These are phyloP conservation scores for Epinephelus lanceolatus DNA, from an alignment of 2,113 vertebrate genomes.

Conservation along the genomic window DNA sequence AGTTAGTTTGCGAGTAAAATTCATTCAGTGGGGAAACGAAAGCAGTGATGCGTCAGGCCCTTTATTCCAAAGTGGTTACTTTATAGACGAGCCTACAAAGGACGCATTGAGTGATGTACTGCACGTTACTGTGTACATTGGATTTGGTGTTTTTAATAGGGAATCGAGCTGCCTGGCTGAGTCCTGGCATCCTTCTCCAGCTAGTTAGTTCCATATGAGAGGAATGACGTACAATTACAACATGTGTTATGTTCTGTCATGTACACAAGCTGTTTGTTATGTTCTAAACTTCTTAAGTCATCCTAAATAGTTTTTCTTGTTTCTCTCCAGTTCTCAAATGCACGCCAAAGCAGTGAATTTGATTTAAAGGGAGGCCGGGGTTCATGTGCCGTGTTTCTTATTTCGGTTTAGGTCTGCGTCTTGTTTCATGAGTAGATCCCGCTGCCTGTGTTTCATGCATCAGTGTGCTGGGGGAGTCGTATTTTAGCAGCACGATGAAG, in stretches of 20 bases:
- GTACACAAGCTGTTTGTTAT: constrained; percentile 60
- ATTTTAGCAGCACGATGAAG: constrained; percentile 72
- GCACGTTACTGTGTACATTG: constrained; percentile 52
- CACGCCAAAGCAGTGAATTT: constrained; percentile 44
- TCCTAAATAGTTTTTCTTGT: constrained; percentile 30
- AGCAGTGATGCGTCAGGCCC: constrained; percentile 61
- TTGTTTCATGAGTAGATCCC: constrained; percentile 62
- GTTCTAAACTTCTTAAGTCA: constrained; percentile 43
- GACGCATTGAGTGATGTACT: constrained; percentile 69
- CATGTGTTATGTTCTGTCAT: constrained; percentile 51
- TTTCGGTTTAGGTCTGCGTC: constrained; percentile 41
- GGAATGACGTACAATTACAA: constrained; percentile 55
- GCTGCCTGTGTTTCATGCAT: constrained; percentile 65
- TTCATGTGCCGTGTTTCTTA: constrained; percentile 42
- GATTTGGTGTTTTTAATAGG: constrained; percentile 58
- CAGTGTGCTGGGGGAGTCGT: constrained; percentile 71
- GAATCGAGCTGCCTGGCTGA: constrained; percentile 44
- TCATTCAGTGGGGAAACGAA: constrained; percentile 57
- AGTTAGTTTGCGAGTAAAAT: constrained; percentile 48
- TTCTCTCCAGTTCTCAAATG: background rate
- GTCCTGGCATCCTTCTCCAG: constrained; percentile 42
- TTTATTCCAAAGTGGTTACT: constrained; percentile 64
- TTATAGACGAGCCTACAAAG: constrained; percentile 76
- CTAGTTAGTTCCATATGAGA: constrained; percentile 69
- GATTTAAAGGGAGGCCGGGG: constrained; percentile 54